Conservation (phyloP, 2,113 vertebrate genomes). For the Butastur rufipennis region DNA sequence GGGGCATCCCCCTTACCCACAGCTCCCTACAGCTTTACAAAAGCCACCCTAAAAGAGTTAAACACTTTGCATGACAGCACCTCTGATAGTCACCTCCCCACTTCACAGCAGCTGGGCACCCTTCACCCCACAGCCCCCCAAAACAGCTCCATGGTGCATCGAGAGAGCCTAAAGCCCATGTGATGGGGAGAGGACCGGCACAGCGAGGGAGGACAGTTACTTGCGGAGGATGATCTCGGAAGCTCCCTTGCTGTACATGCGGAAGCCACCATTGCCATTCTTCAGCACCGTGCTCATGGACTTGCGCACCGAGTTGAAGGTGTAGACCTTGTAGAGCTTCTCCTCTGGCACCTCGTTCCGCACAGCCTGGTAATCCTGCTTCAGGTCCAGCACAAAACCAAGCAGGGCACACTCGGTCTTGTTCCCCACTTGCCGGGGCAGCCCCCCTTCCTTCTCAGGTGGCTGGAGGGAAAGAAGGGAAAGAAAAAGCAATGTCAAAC, state of each 20-base stretch:
- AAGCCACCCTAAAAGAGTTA: not conserved
- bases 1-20: not conserved
- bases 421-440: slow-evolving; percentile 94
- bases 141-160: accelerated
- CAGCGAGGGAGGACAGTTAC: slow-evolving; percentile 60
- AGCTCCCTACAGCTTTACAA: not conserved
- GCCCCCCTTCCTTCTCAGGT: slow-evolving; percentile 92
- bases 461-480: slow-evolving; percentile 71
- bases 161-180: accelerated
- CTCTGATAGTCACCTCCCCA: accelerated
- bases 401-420: slow-evolving; percentile 94
- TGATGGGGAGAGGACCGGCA: accelerated
- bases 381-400: slow-evolving; percentile 88
- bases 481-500: not conserved
- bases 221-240: slow-evolving; percentile 95
- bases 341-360: slow-evolving; percentile 92
- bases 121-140: not conserved
- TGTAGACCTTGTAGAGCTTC: slow-evolving; percentile 95
- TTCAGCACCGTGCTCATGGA: slow-evolving; percentile 97
- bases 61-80: not conserved
- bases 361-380: slow-evolving; percentile 91
- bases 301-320: slow-evolving; percentile 95
- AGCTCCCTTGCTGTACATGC: slow-evolving; percentile 98
- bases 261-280: slow-evolving; percentile 79
- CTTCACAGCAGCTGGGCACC: not conserved